Evolutionary conservation across 2,113 vertebrate species (phyloP).

Genomic region (Oryzias melastigma): DNA sequence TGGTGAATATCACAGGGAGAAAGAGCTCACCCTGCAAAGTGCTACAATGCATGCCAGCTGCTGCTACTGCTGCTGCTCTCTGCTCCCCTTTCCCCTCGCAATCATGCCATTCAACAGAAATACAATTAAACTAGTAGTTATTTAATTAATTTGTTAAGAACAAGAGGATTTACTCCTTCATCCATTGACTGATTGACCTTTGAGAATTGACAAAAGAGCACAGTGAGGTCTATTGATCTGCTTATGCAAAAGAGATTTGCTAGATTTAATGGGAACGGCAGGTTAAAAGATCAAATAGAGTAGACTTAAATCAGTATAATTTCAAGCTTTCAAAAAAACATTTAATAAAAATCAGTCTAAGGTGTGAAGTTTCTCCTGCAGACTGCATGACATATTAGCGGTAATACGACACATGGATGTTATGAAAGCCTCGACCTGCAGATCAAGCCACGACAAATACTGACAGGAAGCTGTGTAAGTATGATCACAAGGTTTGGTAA

Average conservation of each 20-base stretch:
- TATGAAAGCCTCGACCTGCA: constrained; percentile 39
- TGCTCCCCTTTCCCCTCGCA: constrained; percentile 49
- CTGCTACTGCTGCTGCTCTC: constrained; percentile 68
- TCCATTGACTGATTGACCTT: constrained; percentile 54
- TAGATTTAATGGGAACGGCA: background rate
- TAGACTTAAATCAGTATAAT: constrained; percentile 11
- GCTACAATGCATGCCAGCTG: constrained; percentile 87
- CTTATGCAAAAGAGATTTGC: constrained; percentile 3
- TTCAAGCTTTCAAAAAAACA: constrained; percentile 6
- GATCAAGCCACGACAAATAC: constrained; percentile 46
- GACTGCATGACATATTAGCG: constrained; percentile 46
- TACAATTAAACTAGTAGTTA: constrained; percentile 46
- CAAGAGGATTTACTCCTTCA: constrained; percentile 50
- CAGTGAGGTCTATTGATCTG: constrained; percentile 52
- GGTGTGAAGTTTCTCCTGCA: constrained; percentile 34
- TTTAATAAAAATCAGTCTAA: constrained; percentile 43
- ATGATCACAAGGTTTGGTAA: constrained; percentile 10
- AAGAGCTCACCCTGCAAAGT: constrained; percentile 71
- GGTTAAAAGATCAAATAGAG: no score
- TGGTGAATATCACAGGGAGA: constrained; percentile 85
- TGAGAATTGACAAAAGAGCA: constrained; percentile 55
- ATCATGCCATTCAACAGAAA: constrained; percentile 68
- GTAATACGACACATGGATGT: constrained; percentile 46
- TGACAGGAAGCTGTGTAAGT: constrained; percentile 46
- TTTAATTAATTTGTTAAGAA: constrained; percentile 68